phyloP scores from a whole-genome alignment of 2,797 vertebrate genomes.

The Labeo calbasu region DNA sequence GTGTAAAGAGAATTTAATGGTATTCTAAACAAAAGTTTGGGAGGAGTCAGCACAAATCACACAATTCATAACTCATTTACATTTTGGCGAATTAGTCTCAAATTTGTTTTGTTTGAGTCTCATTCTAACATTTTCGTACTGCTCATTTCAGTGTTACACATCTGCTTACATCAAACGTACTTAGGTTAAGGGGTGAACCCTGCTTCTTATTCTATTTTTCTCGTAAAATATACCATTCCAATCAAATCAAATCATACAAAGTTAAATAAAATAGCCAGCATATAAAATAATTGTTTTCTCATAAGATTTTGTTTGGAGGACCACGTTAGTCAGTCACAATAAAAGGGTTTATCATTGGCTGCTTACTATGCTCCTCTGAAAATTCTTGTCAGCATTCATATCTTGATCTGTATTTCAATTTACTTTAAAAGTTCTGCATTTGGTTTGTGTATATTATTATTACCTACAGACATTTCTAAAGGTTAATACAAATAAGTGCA shows the following conservation, averaged over 20 bases:
- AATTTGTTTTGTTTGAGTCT: not conserved
- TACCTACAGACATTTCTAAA: not conserved
- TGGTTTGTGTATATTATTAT: not conserved
- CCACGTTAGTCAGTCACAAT: not conserved
- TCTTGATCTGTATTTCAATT: not conserved
- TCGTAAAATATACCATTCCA: not conserved
- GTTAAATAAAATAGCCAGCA: not conserved
- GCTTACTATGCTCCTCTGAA: not conserved
- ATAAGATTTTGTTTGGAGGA: not conserved
- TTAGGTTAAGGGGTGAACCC: not conserved
- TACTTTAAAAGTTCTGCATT: not conserved
- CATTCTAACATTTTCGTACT: not conserved
- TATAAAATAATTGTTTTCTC: not conserved
- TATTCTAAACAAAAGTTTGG: no score
- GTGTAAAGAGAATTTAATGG: not conserved
- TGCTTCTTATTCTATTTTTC: not conserved
- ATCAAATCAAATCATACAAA: not conserved
- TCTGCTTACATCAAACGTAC: not conserved
- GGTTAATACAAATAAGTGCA: not conserved
- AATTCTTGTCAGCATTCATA: not conserved
- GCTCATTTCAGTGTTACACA: not conserved
- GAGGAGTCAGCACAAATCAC: not conserved
- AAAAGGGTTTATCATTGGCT: not conserved
- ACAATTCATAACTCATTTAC: not conserved
- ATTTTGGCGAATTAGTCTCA: not conserved